Percentiles rank a stretch among this genome's conserved stretches.
phyloP scores from a whole-genome alignment of 2,113 vertebrate genomes.

The Sporophila hypoxantha region DNA sequence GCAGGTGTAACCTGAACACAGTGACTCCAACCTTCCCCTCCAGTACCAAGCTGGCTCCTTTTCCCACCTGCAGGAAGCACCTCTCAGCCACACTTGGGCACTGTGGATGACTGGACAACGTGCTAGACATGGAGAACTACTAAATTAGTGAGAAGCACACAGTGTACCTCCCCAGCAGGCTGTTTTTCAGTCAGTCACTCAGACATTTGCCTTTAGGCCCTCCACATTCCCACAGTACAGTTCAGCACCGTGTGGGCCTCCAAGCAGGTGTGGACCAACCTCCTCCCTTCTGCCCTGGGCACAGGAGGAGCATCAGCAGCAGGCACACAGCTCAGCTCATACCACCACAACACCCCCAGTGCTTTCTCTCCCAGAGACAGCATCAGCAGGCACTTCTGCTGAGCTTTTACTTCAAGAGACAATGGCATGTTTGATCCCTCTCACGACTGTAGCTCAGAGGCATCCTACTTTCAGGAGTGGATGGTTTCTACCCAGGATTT shows the following conservation, averaged over 20 bases:
- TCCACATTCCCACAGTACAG: fast-evolving
- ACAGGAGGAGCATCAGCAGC: not conserved
- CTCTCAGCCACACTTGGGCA: not conserved
- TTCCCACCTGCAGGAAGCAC: not conserved
- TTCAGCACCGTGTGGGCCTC: fast-evolving
- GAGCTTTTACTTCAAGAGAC: not conserved
- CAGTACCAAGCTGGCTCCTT: not conserved
- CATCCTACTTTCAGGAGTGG: not conserved
- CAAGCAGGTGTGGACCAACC: fast-evolving
- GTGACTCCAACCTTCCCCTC: not conserved
- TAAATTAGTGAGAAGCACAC: not conserved
- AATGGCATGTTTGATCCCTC: not conserved
- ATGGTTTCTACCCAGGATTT: not conserved
- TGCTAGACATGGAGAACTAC: fast-evolving
- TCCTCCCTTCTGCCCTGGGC: not conserved
- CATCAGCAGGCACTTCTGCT: not conserved
- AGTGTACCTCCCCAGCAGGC: not conserved
- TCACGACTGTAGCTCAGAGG: not conserved
- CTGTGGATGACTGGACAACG: not conserved
- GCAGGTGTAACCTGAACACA: not conserved
- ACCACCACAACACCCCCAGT: not conserved
- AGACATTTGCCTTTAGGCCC: not conserved
- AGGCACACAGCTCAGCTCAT: not conserved
- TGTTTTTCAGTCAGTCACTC: not conserved
- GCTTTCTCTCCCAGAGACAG: not conserved